Percentiles rank a stretch among this genome's conserved stretches.
phyloP scores from a whole-genome alignment of 2,888 invertebrate species.

The Microctonus hyperodae region DNA sequence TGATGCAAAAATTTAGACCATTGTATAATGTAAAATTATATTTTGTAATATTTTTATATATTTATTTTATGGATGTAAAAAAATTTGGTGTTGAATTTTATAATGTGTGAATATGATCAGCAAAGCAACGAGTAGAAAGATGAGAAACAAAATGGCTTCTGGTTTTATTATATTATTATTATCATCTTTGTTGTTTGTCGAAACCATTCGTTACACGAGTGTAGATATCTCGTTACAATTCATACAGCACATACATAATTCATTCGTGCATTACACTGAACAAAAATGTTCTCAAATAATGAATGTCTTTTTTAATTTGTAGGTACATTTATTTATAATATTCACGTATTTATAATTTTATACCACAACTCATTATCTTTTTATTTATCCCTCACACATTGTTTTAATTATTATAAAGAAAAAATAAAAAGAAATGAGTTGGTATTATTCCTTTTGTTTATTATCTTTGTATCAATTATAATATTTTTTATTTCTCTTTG shows the following conservation, averaged over 20 bases:
- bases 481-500: not conserved
- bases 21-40: too few relatives aligned
- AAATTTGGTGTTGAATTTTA: not conserved
- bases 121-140: conserved; percentile 19
- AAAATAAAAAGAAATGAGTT: not conserved
- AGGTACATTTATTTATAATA: conserved; percentile 13
- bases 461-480: not conserved
- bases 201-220: conserved; percentile 3
- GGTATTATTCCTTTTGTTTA: not conserved
- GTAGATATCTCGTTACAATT: conserved; percentile 1
- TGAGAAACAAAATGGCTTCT: not conserved
- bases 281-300: conserved; percentile 1
- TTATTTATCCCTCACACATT: not conserved
- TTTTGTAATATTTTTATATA: too few relatives aligned
- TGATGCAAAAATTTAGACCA: too few relatives aligned
- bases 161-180: conserved; percentile 16
- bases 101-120: conserved; percentile 21
- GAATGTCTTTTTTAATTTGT: conserved; percentile 12
- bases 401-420: not conserved
- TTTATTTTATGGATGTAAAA: too few relatives aligned
- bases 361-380: not conserved
- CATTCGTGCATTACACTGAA: conserved; percentile 9
- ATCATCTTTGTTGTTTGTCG: conserved; percentile 15
- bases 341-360: conserved; percentile 11
- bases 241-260: conserved; percentile 1